Percentiles rank a stretch among this genome's conserved stretches.
phyloP scores from a whole-genome alignment of 2,113 vertebrate species.

The Neoarius graeffei region DNA sequence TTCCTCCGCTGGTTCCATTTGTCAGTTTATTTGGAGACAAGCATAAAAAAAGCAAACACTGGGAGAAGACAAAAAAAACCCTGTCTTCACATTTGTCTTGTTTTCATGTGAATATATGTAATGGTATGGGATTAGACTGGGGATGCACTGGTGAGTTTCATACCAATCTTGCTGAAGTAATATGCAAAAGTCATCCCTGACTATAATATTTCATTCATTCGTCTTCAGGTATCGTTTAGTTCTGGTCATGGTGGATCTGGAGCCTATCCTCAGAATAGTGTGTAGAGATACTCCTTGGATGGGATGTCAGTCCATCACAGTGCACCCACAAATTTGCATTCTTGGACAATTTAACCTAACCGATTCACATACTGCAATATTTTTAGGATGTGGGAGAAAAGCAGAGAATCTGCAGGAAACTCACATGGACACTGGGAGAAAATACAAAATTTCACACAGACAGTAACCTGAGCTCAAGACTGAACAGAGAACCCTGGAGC shows the following conservation, averaged over 20 bases:
- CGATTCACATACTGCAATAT: background rate
- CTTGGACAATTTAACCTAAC: background rate
- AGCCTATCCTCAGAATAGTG: background rate
- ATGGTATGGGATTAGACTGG: background rate
- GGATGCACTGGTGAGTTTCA: background rate
- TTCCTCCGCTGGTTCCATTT: background rate
- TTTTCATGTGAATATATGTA: background rate
- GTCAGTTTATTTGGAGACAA: background rate
- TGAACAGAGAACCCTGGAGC: background rate
- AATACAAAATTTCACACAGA: background rate
- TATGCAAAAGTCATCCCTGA: background rate
- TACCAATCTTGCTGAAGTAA: background rate
- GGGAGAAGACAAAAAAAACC: background rate
- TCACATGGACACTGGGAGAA: background rate
- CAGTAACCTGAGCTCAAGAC: background rate
- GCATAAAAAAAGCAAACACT: background rate
- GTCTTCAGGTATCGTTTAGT: background rate
- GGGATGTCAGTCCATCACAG: background rate
- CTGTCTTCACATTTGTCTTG: no score
- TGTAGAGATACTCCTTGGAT: background rate
- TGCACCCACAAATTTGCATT: background rate
- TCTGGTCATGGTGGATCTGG: background rate
- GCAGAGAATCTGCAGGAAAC: background rate
- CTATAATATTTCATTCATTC: background rate
- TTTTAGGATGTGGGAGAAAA: background rate